Percentiles rank a stretch among this genome's conserved stretches.
Conservation (phyloP, 2,888 invertebrate genomes). For the Uloborus plumipes region DNA sequence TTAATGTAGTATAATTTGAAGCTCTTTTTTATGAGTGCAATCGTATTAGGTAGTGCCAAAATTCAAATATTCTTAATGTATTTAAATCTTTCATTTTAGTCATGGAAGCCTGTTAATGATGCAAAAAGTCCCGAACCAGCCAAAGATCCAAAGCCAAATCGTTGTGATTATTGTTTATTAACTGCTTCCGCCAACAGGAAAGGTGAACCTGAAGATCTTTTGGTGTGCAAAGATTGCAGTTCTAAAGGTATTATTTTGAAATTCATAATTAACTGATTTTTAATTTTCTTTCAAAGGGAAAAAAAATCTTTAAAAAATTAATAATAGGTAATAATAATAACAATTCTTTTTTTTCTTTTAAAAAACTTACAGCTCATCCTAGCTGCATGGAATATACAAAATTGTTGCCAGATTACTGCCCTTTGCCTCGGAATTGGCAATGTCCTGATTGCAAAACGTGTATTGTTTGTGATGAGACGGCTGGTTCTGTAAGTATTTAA, state of each 20-base stretch:
- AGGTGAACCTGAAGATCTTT: constrained; percentile 77
- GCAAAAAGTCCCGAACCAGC: constrained; percentile 7
- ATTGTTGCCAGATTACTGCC: constrained; percentile 66
- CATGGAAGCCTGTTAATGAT: no score
- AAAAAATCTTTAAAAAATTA: no score
- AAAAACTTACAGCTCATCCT: constrained; percentile 72
- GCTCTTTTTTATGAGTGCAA: no score
- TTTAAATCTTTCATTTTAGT: no score
- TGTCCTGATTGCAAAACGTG: constrained; percentile 93
- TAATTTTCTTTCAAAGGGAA: neutral
- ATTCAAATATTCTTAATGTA: no score
- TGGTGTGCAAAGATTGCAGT: constrained; percentile 81
- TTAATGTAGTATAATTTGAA: no score
- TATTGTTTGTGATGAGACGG: constrained; percentile 82
- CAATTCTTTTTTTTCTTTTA: no score
- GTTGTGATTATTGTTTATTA: constrained; percentile 71
- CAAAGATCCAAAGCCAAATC: constrained; percentile 57
- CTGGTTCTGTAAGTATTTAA: constrained; percentile 70
- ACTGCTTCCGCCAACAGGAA: constrained; percentile 70
- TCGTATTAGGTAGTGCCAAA: no score
- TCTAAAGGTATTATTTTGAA: constrained; percentile 76
- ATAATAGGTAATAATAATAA: no score
- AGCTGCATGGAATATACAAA: constrained; percentile 74
- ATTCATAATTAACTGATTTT: no score
- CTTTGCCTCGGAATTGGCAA: constrained; percentile 77